A percentile compares a stretch with the other conserved stretches of the same genome.
Conservation (phyloP, 92 coral and sea anemone species). For the Nematostella vectensis region DNA sequence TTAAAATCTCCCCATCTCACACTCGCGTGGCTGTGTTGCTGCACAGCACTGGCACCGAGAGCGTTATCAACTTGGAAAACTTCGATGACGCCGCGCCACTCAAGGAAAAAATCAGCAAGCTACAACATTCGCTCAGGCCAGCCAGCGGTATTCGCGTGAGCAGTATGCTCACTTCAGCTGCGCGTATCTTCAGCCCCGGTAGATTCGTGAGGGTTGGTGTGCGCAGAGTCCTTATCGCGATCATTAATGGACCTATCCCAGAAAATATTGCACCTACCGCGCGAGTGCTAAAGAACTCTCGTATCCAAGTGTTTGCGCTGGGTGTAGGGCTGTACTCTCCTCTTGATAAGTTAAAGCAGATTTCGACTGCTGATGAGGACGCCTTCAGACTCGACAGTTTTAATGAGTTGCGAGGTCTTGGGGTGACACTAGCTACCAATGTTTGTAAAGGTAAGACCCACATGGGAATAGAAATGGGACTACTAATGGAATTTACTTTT, state of each 20-base stretch:
- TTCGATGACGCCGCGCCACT: constrained; percentile 32
- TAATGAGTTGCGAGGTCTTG: constrained; percentile 40
- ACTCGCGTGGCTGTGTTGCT: constrained; percentile 69
- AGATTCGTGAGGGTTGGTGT: constrained; percentile 20
- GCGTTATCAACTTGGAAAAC: constrained; percentile 39
- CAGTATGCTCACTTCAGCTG: constrained; percentile 35
- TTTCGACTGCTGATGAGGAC: constrained; percentile 28
- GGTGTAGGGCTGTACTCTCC: constrained; percentile 60
- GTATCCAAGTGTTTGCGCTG: constrained; percentile 55
- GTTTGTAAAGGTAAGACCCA: constrained; percentile 67
- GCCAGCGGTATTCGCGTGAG: constrained; percentile 29
- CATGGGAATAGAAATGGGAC: no score
- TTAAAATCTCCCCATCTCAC: constrained; percentile 40
- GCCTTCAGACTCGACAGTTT: constrained; percentile 37
- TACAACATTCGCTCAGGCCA: constrained; percentile 17
- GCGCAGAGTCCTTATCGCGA: constrained; percentile 45
- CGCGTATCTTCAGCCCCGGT: constrained; percentile 5
- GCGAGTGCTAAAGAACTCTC: constrained; percentile 34
- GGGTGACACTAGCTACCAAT: constrained; percentile 44
- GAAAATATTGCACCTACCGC: constrained; percentile 48
- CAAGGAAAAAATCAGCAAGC: constrained; percentile 18
- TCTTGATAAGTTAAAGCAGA: constrained; percentile 20
- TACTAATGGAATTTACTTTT: no score
- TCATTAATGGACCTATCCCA: constrained; percentile 43
- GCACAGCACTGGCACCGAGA: constrained; percentile 40